phyloP scores from a whole-genome alignment of 2,113 vertebrate genomes.

The Microcebus ravelobensis region DNA sequence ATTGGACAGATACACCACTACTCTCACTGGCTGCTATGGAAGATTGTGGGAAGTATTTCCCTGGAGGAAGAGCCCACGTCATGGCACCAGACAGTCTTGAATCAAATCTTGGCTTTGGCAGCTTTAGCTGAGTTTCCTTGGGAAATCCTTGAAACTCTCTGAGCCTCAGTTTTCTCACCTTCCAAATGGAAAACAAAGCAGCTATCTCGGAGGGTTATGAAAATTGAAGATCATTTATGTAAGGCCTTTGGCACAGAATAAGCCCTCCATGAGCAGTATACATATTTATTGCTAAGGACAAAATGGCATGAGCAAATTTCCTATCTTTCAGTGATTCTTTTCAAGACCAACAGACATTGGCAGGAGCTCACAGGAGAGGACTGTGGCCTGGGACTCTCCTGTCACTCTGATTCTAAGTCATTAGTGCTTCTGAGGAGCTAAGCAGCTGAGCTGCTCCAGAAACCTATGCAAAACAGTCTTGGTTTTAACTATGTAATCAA shows the following conservation, averaged over 20 bases:
- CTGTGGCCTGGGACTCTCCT: not conserved
- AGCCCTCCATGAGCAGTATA: not conserved
- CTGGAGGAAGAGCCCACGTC: not conserved
- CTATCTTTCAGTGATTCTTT: not conserved
- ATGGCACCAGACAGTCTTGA: not conserved
- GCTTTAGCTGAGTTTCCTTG: not conserved
- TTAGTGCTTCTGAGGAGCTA: conserved; percentile 9
- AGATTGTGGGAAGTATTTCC: not conserved
- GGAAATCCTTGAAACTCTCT: not conserved
- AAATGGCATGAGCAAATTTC: not conserved
- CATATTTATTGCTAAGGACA: not conserved
- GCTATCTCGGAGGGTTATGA: not conserved
- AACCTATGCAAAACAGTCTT: conserved; percentile 30
- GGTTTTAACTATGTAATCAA: conserved; percentile 66
- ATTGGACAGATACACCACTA: not conserved
- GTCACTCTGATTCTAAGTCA: conserved; percentile 23
- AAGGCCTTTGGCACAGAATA: not conserved
- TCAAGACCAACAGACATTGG: not conserved
- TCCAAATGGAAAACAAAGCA: not conserved
- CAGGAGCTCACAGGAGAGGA: not conserved
- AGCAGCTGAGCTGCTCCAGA: conserved; percentile 15
- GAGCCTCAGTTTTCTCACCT: not conserved
- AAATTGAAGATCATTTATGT: not conserved
- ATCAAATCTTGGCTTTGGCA: not conserved
- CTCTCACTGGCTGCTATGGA: not conserved